Evolutionary conservation across 1,140 invertebrate genomes (phyloP).

Genomic region (Ips nitidus): DNA sequence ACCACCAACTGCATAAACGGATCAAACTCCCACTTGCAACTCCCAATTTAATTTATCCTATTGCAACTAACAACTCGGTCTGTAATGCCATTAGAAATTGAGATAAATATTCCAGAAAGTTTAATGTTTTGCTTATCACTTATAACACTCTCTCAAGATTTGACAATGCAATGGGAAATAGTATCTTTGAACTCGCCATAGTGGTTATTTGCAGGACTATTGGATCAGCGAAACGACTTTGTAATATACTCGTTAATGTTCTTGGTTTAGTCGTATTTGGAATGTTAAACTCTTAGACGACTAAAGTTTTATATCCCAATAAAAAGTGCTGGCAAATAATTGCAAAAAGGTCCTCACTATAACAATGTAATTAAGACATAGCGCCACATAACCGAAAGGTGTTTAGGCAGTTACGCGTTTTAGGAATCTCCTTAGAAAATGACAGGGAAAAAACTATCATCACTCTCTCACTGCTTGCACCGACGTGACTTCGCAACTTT

Average conservation of each 20-base stretch:
- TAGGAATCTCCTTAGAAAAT: conserved; percentile 41
- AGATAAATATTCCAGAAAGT: conserved; percentile 20
- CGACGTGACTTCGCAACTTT: conserved; percentile 48
- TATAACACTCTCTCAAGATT: conserved; percentile 32
- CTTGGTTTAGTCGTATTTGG: too few relatives aligned
- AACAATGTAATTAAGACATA: conserved; percentile 17
- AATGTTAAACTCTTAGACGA: too few relatives aligned
- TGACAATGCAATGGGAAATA: conserved; percentile 7
- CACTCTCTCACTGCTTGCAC: conserved; percentile 42
- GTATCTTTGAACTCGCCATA: conserved; percentile 2
- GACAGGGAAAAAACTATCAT: conserved; percentile 43
- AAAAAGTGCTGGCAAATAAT: too few relatives aligned
- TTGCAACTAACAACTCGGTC: conserved; percentile 24
- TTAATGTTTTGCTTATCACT: conserved; percentile 31
- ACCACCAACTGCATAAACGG: background rate
- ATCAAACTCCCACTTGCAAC: background rate
- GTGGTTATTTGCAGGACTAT: conserved; percentile 6
- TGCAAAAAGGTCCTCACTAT: too few relatives aligned
- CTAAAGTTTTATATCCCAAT: too few relatives aligned
- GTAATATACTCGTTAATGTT: too few relatives aligned
- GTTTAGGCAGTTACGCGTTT: conserved; percentile 38
- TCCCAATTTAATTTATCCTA: conserved; percentile 7
- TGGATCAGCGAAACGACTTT: background rate
- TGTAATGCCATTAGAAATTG: conserved; percentile 19
- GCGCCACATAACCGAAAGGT: conserved; percentile 23